Evolutionary conservation across 2,113 vertebrate species (phyloP).

Genomic region (Ctenomys sociabilis): DNA sequence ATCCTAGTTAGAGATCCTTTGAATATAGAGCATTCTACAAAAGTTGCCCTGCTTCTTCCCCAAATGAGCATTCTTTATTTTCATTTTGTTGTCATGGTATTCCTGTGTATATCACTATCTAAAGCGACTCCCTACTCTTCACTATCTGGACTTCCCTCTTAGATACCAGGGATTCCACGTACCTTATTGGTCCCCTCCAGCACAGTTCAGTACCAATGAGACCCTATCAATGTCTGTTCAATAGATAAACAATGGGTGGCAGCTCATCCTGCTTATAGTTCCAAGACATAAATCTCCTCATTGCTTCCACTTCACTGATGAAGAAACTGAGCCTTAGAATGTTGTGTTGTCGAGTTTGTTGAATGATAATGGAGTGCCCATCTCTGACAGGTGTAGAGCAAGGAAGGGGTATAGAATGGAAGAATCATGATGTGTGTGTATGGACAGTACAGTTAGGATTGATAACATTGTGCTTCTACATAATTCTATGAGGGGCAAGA

Average conservation of each 20-base stretch:
- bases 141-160: background rate
- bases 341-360: too few relatives aligned
- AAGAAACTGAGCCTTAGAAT: background rate
- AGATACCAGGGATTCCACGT: background rate
- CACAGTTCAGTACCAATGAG: background rate
- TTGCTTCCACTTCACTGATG: background rate
- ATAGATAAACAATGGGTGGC: background rate
- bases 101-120: background rate
- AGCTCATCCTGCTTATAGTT: background rate
- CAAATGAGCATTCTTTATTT: background rate
- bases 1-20: background rate
- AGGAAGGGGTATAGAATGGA: too few relatives aligned
- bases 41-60: rapidly evolving
- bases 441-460: too few relatives aligned
- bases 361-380: too few relatives aligned
- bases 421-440: too few relatives aligned
- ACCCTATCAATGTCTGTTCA: background rate
- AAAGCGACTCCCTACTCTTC: background rate
- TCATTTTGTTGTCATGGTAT: background rate
- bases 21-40: background rate
- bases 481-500: too few relatives aligned
- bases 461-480: too few relatives aligned
- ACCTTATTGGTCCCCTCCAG: background rate
- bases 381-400: too few relatives aligned
- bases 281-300: background rate